Evolutionary conservation across 1,140 invertebrate genomes (phyloP), one percentile per base, ranked within the genome.

Genomic region (Leptinotarsa texana): DNA sequence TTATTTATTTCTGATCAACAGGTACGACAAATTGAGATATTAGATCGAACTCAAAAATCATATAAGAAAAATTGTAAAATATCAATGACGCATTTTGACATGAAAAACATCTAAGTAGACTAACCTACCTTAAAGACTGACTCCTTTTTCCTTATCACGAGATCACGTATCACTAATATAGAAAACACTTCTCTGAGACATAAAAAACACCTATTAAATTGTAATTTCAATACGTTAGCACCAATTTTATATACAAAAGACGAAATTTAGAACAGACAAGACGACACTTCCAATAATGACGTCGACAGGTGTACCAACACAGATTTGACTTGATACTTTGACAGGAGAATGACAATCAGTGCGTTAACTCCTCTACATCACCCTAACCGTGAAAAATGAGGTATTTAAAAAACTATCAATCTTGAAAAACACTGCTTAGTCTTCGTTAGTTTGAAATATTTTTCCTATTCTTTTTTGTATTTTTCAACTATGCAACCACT

Each of bases 1-100:
- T 42, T 42, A 42, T 42, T 42, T 42, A 42, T 42, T 62, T 71
- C 49, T 62, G 33, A 71, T 71, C 69, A 63, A 71, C 69, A 71
- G 69, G 69, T 71, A 21, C 61, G n/a, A 22, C 69, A 71, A 24
- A 62, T 71, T 8, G 13, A 57, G 13, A 18, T 18, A 15, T 57
- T 5, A 57, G n/a, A 57, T 57, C 2, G 17, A 57, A 57, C 17
- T n/a, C 48, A 51, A 61, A 15, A 21, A 71, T 27, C 21, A 57
- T 42, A 47, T 24, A 61, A 15, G 51, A 71, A 33, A 27, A 71
- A 24, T 61, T 71, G 69, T 71, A 71, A 17, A 71, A 62, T 71
- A 71, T 24, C 69, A 71, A 71, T 71, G 69, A 71, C 69, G 69
- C 69, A 71, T 71, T 71, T 71, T 71, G 69, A 71, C 69, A 71